Conservation (phyloP, 2,113 vertebrate genomes). For the Psettodes erumei region DNA sequence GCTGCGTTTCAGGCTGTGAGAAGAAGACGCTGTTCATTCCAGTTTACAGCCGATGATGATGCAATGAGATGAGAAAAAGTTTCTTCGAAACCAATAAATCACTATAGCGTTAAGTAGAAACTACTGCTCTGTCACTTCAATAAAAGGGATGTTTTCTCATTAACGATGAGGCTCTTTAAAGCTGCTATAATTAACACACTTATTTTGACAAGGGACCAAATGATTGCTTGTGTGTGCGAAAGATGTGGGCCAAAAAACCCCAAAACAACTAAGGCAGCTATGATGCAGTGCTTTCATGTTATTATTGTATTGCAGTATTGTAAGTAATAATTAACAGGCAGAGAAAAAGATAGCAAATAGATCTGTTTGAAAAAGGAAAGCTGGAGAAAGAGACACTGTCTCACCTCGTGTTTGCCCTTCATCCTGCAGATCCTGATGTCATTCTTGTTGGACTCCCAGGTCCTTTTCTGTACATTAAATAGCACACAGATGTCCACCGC, state of each 20-base stretch:
- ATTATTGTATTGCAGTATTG: neutral
- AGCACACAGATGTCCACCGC: constrained; percentile 20
- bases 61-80: neutral
- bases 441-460: constrained; percentile 93
- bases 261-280: neutral
- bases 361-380: neutral
- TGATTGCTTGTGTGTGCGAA: neutral
- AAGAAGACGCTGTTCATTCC: neutral
- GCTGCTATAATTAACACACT: neutral
- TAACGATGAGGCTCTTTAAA: neutral
- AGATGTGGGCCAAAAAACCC: neutral
- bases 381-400: neutral
- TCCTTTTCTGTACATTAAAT: constrained; percentile 86
- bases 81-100: constrained; percentile 1
- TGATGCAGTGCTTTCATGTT: neutral
- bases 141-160: neutral
- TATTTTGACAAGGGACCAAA: neutral
- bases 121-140: neutral
- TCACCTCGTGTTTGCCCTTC: constrained; percentile 97
- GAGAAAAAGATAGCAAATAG: neutral
- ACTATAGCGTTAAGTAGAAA: neutral
- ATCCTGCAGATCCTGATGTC: constrained; percentile 96
- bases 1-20: neutral
- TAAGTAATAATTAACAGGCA: neutral
- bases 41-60: neutral